Evolutionary conservation across 2,888 invertebrate genomes (phyloP).

Genomic region (Phyllotreta striolata): DNA sequence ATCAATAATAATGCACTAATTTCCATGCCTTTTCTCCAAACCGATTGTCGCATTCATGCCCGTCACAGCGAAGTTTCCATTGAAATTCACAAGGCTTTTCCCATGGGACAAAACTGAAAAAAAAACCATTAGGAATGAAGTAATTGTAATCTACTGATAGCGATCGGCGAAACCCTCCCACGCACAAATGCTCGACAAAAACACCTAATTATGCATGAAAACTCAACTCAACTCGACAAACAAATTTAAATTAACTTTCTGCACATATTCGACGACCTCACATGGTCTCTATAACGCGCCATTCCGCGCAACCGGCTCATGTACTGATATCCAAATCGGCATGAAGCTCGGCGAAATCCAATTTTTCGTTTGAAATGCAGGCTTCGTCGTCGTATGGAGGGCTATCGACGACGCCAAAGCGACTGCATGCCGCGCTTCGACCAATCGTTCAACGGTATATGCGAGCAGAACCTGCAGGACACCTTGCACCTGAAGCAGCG

Average conservation of each 20-base stretch:
- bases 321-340: neutral
- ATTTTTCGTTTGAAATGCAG: constrained; percentile 57
- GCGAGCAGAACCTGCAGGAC: constrained; percentile 91
- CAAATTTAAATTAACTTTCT: constrained; percentile 2
- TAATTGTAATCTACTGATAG: constrained; percentile 1
- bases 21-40: constrained; percentile 3
- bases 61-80: neutral
- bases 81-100: too few species aligned
- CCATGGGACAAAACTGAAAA: too few species aligned
- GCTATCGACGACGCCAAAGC: constrained; percentile 84
- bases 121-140: too few species aligned
- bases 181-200: too few species aligned
- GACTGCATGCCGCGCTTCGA: constrained; percentile 89
- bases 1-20: constrained; percentile 4
- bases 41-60: neutral
- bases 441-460: constrained; percentile 84
- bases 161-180: too few species aligned
- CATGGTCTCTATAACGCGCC: too few species aligned
- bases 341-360: neutral
- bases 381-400: constrained; percentile 80
- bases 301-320: too few species aligned
- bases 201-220: too few species aligned
- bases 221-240: too few species aligned
- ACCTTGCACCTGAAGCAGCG: constrained; percentile 87
- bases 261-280: neutral